Percentiles rank a stretch among this genome's conserved stretches.
These are phyloP conservation scores for Ectropis grisescens DNA, from an alignment of 1,140 invertebrate genomes.

Conservation along the genomic window DNA sequence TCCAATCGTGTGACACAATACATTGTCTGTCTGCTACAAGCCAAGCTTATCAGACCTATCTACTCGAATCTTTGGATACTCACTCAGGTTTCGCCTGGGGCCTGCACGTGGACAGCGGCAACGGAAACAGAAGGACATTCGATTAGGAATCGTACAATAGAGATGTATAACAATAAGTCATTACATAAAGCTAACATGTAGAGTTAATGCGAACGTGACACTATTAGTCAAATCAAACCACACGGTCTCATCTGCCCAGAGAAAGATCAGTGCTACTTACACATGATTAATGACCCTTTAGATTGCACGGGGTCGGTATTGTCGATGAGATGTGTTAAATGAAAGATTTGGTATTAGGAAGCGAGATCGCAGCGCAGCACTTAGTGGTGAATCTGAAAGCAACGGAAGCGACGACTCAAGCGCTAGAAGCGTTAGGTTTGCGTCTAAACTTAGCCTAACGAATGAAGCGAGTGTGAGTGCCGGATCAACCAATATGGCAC, in stretches of 20 bases:
- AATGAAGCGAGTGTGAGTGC: conserved; percentile 52
- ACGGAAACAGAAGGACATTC: conserved; percentile 58
- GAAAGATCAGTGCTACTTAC: conserved; percentile 11
- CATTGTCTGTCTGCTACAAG: conserved; percentile 41
- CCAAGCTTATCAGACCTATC: conserved; percentile 34
- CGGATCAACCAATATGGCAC: conserved; percentile 59
- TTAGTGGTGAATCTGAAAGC: conserved; percentile 41
- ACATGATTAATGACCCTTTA: not conserved
- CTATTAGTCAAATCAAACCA: not conserved
- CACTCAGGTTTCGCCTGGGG: conserved; percentile 68
- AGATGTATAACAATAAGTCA: conserved; percentile 19
- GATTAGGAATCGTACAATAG: conserved; percentile 42
- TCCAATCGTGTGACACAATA: conserved; percentile 31
- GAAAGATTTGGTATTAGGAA: conserved; percentile 17
- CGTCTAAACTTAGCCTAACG: conserved; percentile 53
- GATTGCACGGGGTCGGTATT: no score
- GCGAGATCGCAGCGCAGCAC: conserved; percentile 18
- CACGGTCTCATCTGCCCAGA: conserved; percentile 4
- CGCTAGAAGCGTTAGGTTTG: conserved; percentile 48
- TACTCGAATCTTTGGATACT: conserved; percentile 33
- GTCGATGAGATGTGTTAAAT: conserved; percentile 6
- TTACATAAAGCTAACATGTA: conserved; percentile 21
- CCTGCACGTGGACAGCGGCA: conserved; percentile 47
- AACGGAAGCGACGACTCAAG: conserved; percentile 41
- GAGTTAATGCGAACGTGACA: conserved; percentile 23